phyloP scores from a whole-genome alignment of 2,888 invertebrate genomes.

The Bembecia ichneumoniformis region DNA sequence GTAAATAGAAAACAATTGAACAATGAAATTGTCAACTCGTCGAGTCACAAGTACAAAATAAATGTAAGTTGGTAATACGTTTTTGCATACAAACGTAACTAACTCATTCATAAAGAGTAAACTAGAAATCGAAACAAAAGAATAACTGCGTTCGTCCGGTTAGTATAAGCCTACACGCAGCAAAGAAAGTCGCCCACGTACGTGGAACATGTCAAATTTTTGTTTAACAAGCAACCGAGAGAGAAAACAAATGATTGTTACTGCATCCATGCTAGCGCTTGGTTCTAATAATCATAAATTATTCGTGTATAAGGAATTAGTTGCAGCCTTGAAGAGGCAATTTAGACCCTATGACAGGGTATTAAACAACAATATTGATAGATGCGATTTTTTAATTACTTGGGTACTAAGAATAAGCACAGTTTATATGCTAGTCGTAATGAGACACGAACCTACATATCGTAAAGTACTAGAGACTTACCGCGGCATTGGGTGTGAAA shows the following conservation, averaged over 20 bases:
- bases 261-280: slow-evolving; percentile 34
- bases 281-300: slow-evolving; percentile 46
- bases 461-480: too few species aligned
- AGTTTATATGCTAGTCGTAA: too few species aligned
- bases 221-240: slow-evolving; percentile 46
- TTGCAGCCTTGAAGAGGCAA: slow-evolving; percentile 5
- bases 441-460: too few species aligned
- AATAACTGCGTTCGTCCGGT: slow-evolving; percentile 37
- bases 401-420: too few species aligned
- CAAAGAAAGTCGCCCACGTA: slow-evolving; percentile 41
- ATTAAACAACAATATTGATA: too few species aligned
- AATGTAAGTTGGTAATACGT: slow-evolving; percentile 18
- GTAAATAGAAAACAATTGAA: slow-evolving; percentile 19
- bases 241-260: slow-evolving; percentile 46
- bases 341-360: slow-evolving; percentile 5
- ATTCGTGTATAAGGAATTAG: slow-evolving; percentile 18
- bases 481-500: too few species aligned
- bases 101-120: slow-evolving; percentile 23
- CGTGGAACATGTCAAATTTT: slow-evolving; percentile 37
- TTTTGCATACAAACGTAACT: slow-evolving; percentile 44
- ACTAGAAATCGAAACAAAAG: slow-evolving; percentile 48
- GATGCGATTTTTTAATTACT: too few species aligned
- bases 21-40: slow-evolving; percentile 26
- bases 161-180: slow-evolving; percentile 28
- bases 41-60: slow-evolving; percentile 10